A percentile compares a stretch with the other conserved stretches of the same genome.
Conservation (phyloP, 1,140 invertebrate genomes). For the Zaprionus tsacasi region DNA sequence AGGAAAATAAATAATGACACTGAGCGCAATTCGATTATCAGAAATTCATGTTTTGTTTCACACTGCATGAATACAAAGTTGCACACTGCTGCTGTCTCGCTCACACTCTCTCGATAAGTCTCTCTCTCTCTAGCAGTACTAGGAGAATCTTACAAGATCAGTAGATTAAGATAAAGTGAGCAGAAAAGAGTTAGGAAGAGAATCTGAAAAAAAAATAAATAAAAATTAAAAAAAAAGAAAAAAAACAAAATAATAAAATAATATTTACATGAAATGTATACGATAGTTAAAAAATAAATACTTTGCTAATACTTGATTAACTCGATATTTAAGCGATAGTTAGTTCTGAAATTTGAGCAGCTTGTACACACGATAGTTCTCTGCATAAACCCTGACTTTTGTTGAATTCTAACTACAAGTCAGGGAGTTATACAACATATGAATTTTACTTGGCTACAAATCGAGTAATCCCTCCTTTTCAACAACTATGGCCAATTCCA, state of each 20-base stretch:
- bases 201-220: too few species aligned
- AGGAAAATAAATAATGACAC: conserved; percentile 27
- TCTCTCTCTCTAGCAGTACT: not conserved
- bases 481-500: not conserved
- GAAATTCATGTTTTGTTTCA: not conserved
- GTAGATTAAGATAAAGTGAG: not conserved
- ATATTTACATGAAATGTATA: too few species aligned
- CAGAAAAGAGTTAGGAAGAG: too few species aligned
- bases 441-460: not conserved
- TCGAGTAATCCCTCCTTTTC: not conserved
- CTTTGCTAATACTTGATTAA: too few species aligned
- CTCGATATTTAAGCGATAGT: not conserved
- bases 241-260: too few species aligned
- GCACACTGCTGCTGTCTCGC: not conserved
- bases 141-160: not conserved
- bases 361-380: not conserved
- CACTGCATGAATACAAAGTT: not conserved
- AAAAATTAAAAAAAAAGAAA: too few species aligned
- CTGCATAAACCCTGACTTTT: not conserved
- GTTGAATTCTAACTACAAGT: not conserved
- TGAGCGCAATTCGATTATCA: conserved; percentile 13
- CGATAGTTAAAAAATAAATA: too few species aligned
- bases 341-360: not conserved
- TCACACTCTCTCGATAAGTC: too few species aligned
- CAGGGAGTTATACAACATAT: not conserved